Base-by-base conservation (phyloP, 2,797 vertebrate species). In the Pipistrellus pipistrellus region DNA sequence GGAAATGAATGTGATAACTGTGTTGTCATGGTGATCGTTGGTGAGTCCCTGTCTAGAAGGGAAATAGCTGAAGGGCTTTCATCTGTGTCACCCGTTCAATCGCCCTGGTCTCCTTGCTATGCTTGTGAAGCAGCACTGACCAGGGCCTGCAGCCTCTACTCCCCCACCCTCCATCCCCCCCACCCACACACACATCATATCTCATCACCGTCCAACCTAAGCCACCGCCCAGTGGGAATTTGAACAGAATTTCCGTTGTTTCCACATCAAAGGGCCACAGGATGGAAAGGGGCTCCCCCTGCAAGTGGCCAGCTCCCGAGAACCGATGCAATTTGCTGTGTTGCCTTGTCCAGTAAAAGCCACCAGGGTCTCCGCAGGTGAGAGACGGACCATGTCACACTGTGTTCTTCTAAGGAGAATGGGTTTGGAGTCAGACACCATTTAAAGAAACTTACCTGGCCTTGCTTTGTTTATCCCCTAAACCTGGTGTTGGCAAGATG, bases 11-110 rank as follows among this genome's bases (percentile, higher is more conserved):
- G n/a, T 51, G 72, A 55, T 11, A 18, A 27, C 25, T 15, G 12
- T 64, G 10, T 0, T 44, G 1, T 51, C 3, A 5, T 1, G 32
- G 20, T 21, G 14, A 18, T 0, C 46, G 51, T 25, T 41, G 30
- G 4, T 25, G 7, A 78, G 15, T 1, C 11, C 12, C 1, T 6
- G 11, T 11, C n/a, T 10, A 5, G 35, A 30, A 27, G 21, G 44
- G 35, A 48, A 85, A 8, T 1, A 41, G 0, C 8, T 0, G n/a
- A 5, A 0, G n/a, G 46, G 4, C 35, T 30, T 17, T 23, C 6
- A 0, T 25, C n/a, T 6, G 3, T 2, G 0, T 1, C 1, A 3
- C 3, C 32, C 0, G 0, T 10, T 9, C 15, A 4, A 4, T 38
- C 0, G 1, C 6, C 1, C 5, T 25, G 2, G 48, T 15, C 3